phyloP scores from a whole-genome alignment of 2,797 vertebrate genomes.

The Myotis planiceps region DNA sequence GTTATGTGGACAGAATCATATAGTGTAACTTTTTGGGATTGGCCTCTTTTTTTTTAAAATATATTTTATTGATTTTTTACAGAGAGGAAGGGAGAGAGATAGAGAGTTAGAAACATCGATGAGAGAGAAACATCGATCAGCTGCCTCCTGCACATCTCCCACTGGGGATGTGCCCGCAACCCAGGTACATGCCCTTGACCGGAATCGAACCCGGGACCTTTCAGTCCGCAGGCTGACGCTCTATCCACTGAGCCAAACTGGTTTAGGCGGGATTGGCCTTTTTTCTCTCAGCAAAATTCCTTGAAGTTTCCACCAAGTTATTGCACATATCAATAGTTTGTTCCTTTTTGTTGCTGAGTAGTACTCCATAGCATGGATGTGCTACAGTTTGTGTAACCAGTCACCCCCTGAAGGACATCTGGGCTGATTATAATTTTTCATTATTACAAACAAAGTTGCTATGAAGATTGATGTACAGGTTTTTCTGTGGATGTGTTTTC shows the following conservation, averaged over 20 bases:
- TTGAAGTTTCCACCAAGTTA: background rate
- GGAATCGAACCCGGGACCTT: too few relatives aligned
- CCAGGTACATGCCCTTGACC: too few relatives aligned
- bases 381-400: background rate
- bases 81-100: too few relatives aligned
- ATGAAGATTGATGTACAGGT: background rate
- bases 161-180: too few relatives aligned
- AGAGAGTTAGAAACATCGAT: too few relatives aligned
- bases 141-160: too few relatives aligned
- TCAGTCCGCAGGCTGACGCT: too few relatives aligned
- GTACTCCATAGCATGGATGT: background rate
- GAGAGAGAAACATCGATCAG: too few relatives aligned
- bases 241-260: too few relatives aligned
- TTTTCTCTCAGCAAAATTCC: background rate
- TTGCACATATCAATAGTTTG: background rate
- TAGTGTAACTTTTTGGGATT: background rate
- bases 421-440: background rate
- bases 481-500: background rate
- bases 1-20: background rate
- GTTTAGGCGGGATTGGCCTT: background rate
- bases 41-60: too few relatives aligned
- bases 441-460: background rate
- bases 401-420: background rate
- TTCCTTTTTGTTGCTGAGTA: background rate
- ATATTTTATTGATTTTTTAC: too few relatives aligned